These are phyloP conservation scores for Drosophila mimetica DNA, from an alignment of 2,888 invertebrate genomes.

Conservation along the genomic window DNA sequence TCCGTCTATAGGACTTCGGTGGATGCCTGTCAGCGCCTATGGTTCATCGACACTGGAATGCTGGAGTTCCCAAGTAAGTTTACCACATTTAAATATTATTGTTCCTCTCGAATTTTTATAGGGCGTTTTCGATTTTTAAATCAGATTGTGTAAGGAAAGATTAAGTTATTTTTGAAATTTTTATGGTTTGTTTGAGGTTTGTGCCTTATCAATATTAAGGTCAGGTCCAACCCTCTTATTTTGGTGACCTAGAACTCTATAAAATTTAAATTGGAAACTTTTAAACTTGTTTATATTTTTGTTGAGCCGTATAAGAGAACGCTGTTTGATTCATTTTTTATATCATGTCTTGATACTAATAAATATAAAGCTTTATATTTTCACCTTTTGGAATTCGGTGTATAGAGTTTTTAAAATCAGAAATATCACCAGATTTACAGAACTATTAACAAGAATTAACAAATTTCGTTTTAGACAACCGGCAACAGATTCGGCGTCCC, in stretches of 20 bases:
- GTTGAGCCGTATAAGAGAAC: too few species aligned
- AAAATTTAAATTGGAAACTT: too few species aligned
- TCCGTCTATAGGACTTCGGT: constrained; percentile 90
- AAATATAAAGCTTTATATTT: too few species aligned
- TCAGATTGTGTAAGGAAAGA: background rate
- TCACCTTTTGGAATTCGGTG: too few species aligned
- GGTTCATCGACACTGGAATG: constrained; percentile 92
- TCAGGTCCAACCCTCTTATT: background rate
- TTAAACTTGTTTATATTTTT: too few species aligned
- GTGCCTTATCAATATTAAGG: background rate
- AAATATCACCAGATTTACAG: too few species aligned
- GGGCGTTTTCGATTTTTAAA: background rate
- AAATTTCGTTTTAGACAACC: constrained; percentile 66
- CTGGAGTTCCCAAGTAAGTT: constrained; percentile 88
- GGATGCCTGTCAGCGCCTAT: constrained; percentile 90
- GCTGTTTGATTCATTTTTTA: too few species aligned
- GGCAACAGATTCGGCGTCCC: constrained; percentile 86
- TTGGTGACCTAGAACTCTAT: background rate
- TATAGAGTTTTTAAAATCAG: too few species aligned
- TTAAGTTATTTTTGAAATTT: background rate
- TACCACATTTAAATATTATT: background rate
- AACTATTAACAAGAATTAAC: too few species aligned
- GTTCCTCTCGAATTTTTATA: background rate
- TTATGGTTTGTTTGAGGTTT: too few species aligned
- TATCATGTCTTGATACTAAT: too few species aligned